Evolutionary conservation across 2,797 vertebrate species (phyloP), one percentile per base, ranked within the genome.

Genomic region (Odontamblyopus rebecca): DNA sequence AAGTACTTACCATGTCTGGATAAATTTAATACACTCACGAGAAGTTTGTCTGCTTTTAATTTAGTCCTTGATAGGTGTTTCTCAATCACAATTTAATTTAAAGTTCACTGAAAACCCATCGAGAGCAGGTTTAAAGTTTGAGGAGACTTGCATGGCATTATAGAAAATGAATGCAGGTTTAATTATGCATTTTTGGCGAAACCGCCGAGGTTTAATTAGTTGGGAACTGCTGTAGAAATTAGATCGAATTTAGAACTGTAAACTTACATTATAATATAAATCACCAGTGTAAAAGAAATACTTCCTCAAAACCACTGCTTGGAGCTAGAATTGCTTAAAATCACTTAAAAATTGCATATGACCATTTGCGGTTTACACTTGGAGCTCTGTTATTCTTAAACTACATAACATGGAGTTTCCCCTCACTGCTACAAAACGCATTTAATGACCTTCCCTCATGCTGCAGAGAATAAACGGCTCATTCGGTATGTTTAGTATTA

Each of bases 11-110:
- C 53, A 71, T 74, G 72, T 83, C 76, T 74, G 72, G 76, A 74
- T 79, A 41, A 77, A 82, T 85, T 76, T 76, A 77, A 85, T 67
- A 72, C 27, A 68, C 68, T 82, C 56, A 68, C 61, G 78, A 84
- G 74, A 70, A 78, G 70, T 88, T 80, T 3, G 56, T 67, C 44
- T 66, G 54, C 15, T 27, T 50, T 66, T 66, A 50, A 66, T 29
- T 66, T 66, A 50, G 26, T 29, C 13, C 44, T 66, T 66, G 64
- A 66, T 50, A 51, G 38, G 62, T 64, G 64, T 66, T 18, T 66
- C 51, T 51, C 38, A 65, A 27, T 66, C 23, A 66, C 15, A 66
- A 29, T 50, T 29, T 30, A 50, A 50, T 27, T 50, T 66, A 66
- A 66, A 66, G 23, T 50, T 27, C 0, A 16, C n/a, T 66, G 19